phyloP scores from a whole-genome alignment of 2,888 invertebrate species.

The Polietes domitor region DNA sequence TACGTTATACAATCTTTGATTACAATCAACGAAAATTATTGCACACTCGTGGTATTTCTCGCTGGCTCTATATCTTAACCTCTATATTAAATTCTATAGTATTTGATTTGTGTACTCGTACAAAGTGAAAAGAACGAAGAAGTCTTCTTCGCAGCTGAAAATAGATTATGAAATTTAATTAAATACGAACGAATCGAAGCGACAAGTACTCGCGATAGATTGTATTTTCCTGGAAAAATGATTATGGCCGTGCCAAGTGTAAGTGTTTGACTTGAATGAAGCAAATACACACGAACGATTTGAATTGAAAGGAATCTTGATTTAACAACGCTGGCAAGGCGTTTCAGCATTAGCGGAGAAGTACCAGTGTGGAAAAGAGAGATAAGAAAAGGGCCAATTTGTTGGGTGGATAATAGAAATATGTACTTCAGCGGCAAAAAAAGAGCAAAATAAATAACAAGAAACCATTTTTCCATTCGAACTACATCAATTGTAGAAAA shows the following conservation, averaged over 20 bases:
- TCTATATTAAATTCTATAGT: too few species aligned
- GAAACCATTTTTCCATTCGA: background rate
- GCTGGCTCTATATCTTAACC: too few species aligned
- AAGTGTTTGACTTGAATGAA: background rate
- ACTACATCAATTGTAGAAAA: background rate
- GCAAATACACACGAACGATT: background rate
- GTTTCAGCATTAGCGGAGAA: background rate
- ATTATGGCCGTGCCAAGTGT: background rate
- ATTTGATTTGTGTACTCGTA: too few species aligned
- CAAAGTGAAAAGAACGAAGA: too few species aligned
- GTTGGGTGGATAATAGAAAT: background rate
- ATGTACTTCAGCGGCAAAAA: background rate
- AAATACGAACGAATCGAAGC: background rate
- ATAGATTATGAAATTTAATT: background rate
- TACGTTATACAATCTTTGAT: too few species aligned
- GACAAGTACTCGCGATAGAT: background rate
- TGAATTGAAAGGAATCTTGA: background rate
- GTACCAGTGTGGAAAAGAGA: background rate
- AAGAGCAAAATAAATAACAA: constrained; percentile 34
- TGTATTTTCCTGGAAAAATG: background rate
- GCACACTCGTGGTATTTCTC: too few species aligned
- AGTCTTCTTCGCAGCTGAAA: background rate
- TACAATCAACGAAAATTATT: too few species aligned
- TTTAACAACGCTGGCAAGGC: too few species aligned
- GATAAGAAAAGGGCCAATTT: background rate